Evolutionary conservation across 2,888 invertebrate species (phyloP).

Genomic region (Cactoblastis cactorum): DNA sequence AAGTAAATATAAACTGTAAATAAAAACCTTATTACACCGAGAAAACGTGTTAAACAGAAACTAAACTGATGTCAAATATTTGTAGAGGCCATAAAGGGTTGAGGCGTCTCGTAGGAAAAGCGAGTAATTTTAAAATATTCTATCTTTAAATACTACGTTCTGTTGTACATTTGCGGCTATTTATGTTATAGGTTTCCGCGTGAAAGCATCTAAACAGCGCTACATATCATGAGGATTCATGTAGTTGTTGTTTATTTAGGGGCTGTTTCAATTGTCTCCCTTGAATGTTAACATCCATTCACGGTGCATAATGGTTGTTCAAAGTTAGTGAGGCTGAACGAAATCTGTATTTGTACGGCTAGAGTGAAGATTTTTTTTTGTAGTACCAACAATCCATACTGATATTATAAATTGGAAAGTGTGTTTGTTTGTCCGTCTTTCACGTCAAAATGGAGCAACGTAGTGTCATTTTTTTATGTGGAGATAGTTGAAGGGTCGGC

Average conservation of each 20-base stretch:
- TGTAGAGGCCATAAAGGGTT: background rate
- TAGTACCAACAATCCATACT: no score
- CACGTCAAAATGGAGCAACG: no score
- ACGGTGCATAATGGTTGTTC: slow-evolving; percentile 2
- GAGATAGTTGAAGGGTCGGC: no score
- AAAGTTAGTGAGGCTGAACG: background rate
- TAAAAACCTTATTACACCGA: background rate
- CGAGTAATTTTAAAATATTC: slow-evolving; percentile 1
- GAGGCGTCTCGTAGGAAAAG: background rate
- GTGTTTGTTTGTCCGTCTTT: no score
- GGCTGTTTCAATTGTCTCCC: slow-evolving; percentile 13
- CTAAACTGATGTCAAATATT: background rate
- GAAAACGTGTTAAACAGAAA: no score
- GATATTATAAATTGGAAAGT: no score
- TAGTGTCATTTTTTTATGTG: no score
- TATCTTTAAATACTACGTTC: slow-evolving; percentile 3
- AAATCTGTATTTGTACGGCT: slow-evolving; percentile 15
- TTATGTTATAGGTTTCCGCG: slow-evolving; percentile 23
- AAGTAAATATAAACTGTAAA: background rate
- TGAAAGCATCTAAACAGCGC: slow-evolving; percentile 15
- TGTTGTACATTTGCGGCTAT: slow-evolving; percentile 10
- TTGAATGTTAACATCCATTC: slow-evolving; percentile 12
- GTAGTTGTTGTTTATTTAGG: slow-evolving; percentile 18
- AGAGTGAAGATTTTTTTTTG: no score
- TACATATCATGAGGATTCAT: slow-evolving; percentile 19